Conservation (phyloP, 1,140 invertebrate genomes). For the Ridgeia piscesae region DNA sequence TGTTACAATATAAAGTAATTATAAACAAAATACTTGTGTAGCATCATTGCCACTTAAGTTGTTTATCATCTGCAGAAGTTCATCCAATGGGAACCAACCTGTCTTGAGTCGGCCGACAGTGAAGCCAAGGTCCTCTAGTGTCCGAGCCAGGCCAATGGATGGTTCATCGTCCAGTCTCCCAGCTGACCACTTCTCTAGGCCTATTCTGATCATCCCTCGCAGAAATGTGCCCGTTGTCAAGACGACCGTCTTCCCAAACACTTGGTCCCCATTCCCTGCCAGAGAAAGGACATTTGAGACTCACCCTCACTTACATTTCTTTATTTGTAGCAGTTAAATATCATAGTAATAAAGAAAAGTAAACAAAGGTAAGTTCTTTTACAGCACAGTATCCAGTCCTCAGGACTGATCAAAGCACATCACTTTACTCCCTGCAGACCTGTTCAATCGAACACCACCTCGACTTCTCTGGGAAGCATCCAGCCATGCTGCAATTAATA, state of each 20-base stretch:
- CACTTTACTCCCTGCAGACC: too few species aligned
- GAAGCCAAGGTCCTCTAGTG: conserved; percentile 73
- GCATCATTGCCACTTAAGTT: background rate
- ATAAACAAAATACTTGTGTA: too few species aligned
- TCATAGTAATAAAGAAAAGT: too few species aligned
- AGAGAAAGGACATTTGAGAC: background rate
- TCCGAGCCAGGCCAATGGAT: conserved; percentile 79
- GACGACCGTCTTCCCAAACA: conserved; percentile 72
- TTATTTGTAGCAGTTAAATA: background rate
- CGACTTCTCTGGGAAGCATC: too few species aligned
- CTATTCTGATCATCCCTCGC: conserved; percentile 85
- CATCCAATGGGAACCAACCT: conserved; percentile 57
- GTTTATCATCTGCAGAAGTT: background rate
- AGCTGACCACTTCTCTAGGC: conserved; percentile 75
- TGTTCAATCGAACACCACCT: too few species aligned
- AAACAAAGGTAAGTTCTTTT: too few species aligned
- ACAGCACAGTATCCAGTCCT: too few species aligned
- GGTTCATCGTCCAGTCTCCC: conserved; percentile 83
- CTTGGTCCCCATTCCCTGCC: conserved; percentile 52
- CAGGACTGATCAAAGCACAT: too few species aligned
- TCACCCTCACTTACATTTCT: background rate
- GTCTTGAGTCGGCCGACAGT: conserved; percentile 86
- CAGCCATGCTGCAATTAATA: too few species aligned
- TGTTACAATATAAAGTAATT: too few species aligned
- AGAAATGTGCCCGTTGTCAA: conserved; percentile 94